Evolutionary conservation across 2,888 invertebrate species (phyloP).

Genomic region (Ectemnius lituratus): DNA sequence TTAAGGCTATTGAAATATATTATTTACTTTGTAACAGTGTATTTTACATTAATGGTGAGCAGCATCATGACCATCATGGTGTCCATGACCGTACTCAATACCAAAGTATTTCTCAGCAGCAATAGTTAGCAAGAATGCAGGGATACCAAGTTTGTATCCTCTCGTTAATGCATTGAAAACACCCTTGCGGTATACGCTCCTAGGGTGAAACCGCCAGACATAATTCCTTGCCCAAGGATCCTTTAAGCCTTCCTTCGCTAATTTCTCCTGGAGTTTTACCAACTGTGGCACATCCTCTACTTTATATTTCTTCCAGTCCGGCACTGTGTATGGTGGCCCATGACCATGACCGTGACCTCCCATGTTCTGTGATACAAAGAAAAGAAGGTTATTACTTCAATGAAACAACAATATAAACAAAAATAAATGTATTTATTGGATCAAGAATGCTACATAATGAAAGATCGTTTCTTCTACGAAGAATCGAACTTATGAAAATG

Average conservation of each 20-base stretch:
- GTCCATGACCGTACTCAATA: conserved; percentile 78
- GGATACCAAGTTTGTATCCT: conserved; percentile 83
- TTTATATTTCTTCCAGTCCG: conserved; percentile 86
- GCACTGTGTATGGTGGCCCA: conserved; percentile 83
- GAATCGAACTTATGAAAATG: too few relatives aligned
- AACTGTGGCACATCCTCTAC: conserved; percentile 85
- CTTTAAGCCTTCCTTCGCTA: conserved; percentile 85
- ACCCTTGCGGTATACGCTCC: conserved; percentile 70
- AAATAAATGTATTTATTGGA: neutral
- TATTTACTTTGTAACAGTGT: conserved; percentile 1
- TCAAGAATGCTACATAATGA: too few relatives aligned
- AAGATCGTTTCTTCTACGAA: too few relatives aligned
- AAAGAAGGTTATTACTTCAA: neutral
- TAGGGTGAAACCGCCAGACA: conserved; percentile 86
- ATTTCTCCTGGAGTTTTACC: conserved; percentile 81
- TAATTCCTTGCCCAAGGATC: conserved; percentile 95
- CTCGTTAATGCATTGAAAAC: conserved; percentile 79
- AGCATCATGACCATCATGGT: conserved; percentile 56
- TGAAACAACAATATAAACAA: neutral
- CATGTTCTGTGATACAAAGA: conserved; percentile 70
- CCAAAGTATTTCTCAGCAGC: conserved; percentile 77
- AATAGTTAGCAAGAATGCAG: conserved; percentile 80
- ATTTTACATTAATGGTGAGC: conserved; percentile 45
- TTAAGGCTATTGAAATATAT: conserved; percentile 4
- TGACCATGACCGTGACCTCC: conserved; percentile 79